Percentiles rank a stretch among this genome's conserved stretches.
Conservation (phyloP, 2,797 vertebrate genomes). For the Synaphobranchus kaupii region DNA sequence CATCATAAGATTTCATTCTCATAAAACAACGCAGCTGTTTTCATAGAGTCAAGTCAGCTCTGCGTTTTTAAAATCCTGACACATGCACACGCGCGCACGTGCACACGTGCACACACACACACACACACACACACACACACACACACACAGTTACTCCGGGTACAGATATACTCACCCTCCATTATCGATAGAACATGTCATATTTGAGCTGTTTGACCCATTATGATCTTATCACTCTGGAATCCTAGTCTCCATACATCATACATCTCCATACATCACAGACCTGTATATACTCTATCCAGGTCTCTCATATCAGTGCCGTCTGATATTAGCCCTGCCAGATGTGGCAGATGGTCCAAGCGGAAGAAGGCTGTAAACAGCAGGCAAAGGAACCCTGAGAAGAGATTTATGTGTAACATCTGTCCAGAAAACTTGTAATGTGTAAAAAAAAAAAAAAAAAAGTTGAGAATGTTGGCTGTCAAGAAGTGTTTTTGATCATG, state of each 20-base stretch:
- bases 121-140: constrained; percentile 5
- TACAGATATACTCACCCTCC: background rate
- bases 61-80: background rate
- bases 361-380: background rate
- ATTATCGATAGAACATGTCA: background rate
- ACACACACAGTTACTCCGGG: background rate
- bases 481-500: background rate
- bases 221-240: background rate
- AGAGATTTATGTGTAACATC: background rate
- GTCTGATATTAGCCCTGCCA: background rate
- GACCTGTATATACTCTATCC: too few relatives aligned
- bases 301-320: background rate
- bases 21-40: background rate
- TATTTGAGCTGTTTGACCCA: background rate
- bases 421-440: background rate
- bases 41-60: background rate
- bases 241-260: background rate
- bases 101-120: constrained; percentile 33
- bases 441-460: background rate
- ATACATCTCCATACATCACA: background rate
- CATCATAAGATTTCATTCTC: background rate
- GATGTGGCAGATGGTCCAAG: constrained; percentile 16
- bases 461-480: background rate
- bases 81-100: constrained; percentile 28
- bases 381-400: background rate